These are phyloP conservation scores for Brachionus koreanus DNA, from an alignment of 1,140 invertebrate genomes.

Conservation along the genomic window DNA sequence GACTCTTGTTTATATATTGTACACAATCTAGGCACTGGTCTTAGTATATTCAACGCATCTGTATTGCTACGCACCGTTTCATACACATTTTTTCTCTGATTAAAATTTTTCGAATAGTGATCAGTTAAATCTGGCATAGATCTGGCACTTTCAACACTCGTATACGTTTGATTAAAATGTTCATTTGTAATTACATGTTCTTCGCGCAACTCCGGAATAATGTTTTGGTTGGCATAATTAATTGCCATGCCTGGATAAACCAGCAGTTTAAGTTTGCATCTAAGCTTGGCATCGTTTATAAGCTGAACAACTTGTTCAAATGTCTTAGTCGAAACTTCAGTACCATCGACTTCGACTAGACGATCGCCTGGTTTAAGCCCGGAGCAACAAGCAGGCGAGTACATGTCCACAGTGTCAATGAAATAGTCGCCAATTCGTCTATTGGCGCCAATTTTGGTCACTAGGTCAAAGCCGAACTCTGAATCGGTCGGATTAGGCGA, in stretches of 20 bases:
- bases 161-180: constrained; percentile 33
- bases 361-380: constrained; percentile 20
- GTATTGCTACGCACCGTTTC: background rate
- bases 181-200: background rate
- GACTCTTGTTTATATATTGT: constrained; percentile 30
- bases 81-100: background rate
- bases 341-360: constrained; percentile 18
- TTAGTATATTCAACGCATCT: background rate
- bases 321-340: background rate
- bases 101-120: constrained; percentile 10
- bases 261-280: constrained; percentile 11
- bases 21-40: constrained; percentile 33
- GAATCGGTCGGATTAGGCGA: constrained; percentile 27
- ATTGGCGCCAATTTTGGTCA: constrained; percentile 6
- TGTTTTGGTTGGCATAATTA: constrained; percentile 19
- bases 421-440: constrained; percentile 8
- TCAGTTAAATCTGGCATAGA: constrained; percentile 13
- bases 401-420: constrained; percentile 32
- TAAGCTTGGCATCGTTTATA: constrained; percentile 24
- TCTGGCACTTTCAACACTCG: constrained; percentile 1
- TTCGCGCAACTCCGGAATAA: constrained; percentile 8
- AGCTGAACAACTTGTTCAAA: constrained; percentile 40
- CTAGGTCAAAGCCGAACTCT: constrained; percentile 39
- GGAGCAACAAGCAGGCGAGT: background rate
- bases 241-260: constrained; percentile 29